A percentile compares a stretch with the other conserved stretches of the same genome.
Evolutionary conservation across 2,888 invertebrate genomes (phyloP).

Genomic region (Cephus runcator): DNA sequence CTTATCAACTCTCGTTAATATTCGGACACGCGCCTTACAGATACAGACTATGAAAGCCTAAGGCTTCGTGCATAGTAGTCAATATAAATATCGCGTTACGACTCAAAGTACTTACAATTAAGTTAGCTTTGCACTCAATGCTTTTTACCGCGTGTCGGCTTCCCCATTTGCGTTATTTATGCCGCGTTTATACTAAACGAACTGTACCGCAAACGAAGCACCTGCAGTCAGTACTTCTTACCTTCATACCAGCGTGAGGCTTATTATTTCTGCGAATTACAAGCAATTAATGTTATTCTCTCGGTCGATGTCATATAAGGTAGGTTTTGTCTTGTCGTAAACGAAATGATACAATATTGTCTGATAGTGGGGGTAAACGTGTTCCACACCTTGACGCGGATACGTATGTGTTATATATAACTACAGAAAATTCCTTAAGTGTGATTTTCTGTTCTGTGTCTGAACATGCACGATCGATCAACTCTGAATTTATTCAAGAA

Average conservation of each 20-base stretch:
- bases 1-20: not conserved
- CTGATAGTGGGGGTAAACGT: too few species aligned
- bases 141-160: slow-evolving; percentile 35
- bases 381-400: too few species aligned
- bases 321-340: not conserved
- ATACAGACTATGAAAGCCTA: not conserved
- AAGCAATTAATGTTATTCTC: slow-evolving; percentile 44
- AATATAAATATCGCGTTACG: slow-evolving; percentile 37
- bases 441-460: too few species aligned
- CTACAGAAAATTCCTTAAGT: too few species aligned
- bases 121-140: slow-evolving; percentile 28
- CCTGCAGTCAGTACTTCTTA: slow-evolving; percentile 40
- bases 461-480: too few species aligned
- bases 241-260: slow-evolving; percentile 32
- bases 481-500: too few species aligned
- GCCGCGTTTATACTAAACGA: slow-evolving; percentile 24
- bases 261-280: slow-evolving; percentile 51
- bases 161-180: slow-evolving; percentile 39
- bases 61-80: slow-evolving; percentile 23
- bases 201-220: slow-evolving; percentile 26
- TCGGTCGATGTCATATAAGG: not conserved
- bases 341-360: not conserved
- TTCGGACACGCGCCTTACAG: not conserved
- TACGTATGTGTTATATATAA: too few species aligned
- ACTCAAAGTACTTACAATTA: slow-evolving; percentile 37